Evolutionary conservation across 2,113 vertebrate species (phyloP).

Genomic region (Sinocyclocheilus anshuiensis): DNA sequence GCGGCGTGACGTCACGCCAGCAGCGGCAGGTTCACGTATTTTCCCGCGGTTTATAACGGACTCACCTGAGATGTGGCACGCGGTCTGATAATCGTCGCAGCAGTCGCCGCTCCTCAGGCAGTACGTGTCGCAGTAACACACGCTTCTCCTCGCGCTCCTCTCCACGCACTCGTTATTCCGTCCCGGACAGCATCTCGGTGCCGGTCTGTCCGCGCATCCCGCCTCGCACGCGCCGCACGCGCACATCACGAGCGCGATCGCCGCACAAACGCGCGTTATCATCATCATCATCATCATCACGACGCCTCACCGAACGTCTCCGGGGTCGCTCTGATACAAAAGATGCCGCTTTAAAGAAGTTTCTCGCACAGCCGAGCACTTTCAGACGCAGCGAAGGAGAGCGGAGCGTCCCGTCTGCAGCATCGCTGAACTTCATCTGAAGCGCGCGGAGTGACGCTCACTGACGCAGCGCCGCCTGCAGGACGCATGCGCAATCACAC

Average conservation of each 20-base stretch:
- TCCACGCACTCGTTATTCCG: constrained; percentile 82
- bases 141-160: constrained; percentile 58
- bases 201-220: constrained; percentile 73
- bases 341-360: background rate
- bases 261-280: constrained; percentile 56
- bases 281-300: constrained; percentile 44
- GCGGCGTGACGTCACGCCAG: background rate
- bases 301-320: background rate
- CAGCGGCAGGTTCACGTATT: background rate
- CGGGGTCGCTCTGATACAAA: background rate
- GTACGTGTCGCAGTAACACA: constrained; percentile 87
- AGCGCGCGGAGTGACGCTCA: background rate
- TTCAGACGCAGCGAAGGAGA: background rate
- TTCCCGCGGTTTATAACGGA: constrained; percentile 54
- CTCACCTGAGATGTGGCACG: constrained; percentile 80
- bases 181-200: constrained; percentile 80
- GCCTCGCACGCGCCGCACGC: constrained; percentile 66
- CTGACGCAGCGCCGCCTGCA: constrained; percentile 1
- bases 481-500: background rate
- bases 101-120: constrained; percentile 84
- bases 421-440: constrained; percentile 5
- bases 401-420: background rate
- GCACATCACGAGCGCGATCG: constrained; percentile 65
- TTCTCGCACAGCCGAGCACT: background rate
- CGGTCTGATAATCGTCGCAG: constrained; percentile 79